Base-by-base conservation (phyloP, 2,888 invertebrate species). In the Drosophila peninsularis region DNA sequence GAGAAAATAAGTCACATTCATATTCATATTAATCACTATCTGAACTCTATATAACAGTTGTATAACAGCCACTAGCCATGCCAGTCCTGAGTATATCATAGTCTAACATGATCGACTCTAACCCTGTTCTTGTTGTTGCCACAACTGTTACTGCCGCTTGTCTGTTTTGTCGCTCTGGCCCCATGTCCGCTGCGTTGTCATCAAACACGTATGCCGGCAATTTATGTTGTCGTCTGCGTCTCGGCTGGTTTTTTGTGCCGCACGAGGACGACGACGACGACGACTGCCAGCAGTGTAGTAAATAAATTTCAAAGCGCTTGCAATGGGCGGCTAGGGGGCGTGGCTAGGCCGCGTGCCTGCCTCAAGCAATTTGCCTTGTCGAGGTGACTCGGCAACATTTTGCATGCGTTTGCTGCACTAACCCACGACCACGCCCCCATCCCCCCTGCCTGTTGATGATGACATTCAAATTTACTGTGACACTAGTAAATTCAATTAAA, bases 401-500 rank as follows among this genome's bases (percentile, higher is more conserved):
- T 71, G 55, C 58, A 34, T 32, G 34, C 37, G 27, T 41, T 66
- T 19, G 49, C 54, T 56, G 45, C 45, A 47, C 45, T 47, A 30
- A 17, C 27, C 14, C 52, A 36, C 11, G 14, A 6, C 52, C 52
- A 19, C 7, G 13, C 34, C 9, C 21, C 13, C 6, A 7, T 19
- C n/a, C 30, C 21, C 36, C 10, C 10, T 11, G 5, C 47, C 45
- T 2, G 72, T 67, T 80, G 74, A 75, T 74, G 83, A 80, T 78
- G 83, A 80, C 82, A 82, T 82, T 85, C 78, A 78, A 88, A 75
- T 82, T 80, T 75, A 75, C 75, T 77, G 74, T 75, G 80, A 80
- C 88, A 80, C 78, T 68, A 84, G 77, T 76, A 82, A 88, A 85
- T 85, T 85, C 86, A 85, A 85, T 85, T 88, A 85, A 88, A 85